A percentile compares a stretch with the other conserved stretches of the same genome.
These are phyloP conservation scores for Dipodomys ordii DNA, from an alignment of 2,113 vertebrate genomes.

Conservation along the genomic window DNA sequence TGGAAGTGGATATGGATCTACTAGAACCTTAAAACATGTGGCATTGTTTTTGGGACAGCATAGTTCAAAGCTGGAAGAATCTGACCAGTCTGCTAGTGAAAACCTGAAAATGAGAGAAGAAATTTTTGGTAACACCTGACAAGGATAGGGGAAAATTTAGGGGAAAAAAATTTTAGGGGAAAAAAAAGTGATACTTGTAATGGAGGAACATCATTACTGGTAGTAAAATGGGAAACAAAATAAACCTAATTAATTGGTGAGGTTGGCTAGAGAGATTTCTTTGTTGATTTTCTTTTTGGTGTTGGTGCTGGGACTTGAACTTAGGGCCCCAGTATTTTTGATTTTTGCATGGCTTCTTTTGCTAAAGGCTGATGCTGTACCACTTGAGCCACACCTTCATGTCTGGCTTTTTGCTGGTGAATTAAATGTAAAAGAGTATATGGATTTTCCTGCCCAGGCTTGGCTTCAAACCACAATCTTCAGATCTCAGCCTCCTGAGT, in stretches of 20 bases:
- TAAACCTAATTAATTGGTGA: neutral
- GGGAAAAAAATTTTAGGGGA: neutral
- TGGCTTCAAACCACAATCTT: too few relatives aligned
- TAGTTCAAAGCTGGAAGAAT: neutral
- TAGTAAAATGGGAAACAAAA: neutral
- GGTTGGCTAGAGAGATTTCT: slow-evolving; percentile 42
- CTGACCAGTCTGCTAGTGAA: neutral
- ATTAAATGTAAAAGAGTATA: too few relatives aligned
- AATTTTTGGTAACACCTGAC: neutral
- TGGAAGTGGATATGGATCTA: neutral
- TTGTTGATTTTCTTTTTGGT: neutral
- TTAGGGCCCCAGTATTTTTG: too few relatives aligned
- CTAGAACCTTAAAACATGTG: neutral
- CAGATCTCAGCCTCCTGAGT: too few relatives aligned
- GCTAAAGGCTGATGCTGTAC: too few relatives aligned
- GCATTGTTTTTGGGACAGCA: neutral
- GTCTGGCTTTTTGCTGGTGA: too few relatives aligned
- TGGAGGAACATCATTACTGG: neutral
- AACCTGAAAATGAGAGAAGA: neutral
- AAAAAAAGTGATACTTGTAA: neutral
- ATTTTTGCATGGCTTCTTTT: too few relatives aligned
- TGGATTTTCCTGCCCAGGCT: too few relatives aligned
- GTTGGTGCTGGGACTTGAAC: too few relatives aligned
- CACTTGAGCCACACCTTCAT: too few relatives aligned
- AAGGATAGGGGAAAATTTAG: neutral